Conservation (phyloP, 2,113 vertebrate genomes). For the Tragelaphus buxtoni region DNA sequence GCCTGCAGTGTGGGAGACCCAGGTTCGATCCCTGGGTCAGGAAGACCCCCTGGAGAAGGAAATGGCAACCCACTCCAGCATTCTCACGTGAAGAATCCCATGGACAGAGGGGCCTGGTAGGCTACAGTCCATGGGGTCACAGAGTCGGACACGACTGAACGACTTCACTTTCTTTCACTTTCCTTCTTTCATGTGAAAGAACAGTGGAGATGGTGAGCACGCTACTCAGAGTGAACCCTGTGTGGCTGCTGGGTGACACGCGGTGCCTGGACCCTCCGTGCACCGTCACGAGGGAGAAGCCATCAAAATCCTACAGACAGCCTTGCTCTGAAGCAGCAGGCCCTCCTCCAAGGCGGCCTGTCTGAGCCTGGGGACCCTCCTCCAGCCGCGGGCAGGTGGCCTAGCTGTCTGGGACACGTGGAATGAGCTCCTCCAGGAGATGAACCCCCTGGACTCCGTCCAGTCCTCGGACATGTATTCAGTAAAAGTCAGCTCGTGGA, state of each 20-base stretch:
- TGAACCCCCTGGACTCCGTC: rapidly evolving
- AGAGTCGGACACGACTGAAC: background rate
- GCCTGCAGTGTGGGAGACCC: no score
- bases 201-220: rapidly evolving
- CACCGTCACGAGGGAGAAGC: background rate
- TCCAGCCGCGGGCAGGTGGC: rapidly evolving
- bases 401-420: rapidly evolving
- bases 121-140: background rate
- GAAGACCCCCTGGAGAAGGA: background rate
- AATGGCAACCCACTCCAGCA: background rate
- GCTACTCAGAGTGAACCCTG: no score
- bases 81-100: background rate
- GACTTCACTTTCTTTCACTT: background rate
- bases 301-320: background rate
- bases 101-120: background rate
- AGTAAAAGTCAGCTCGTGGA: background rate
- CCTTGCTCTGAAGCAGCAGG: background rate
- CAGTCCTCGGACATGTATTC: background rate
- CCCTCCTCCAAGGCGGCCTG: rapidly evolving
- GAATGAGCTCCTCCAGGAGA: background rate
- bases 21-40: no score
- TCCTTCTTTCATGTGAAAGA: background rate
- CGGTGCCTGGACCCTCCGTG: rapidly evolving
- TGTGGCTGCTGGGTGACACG: background rate
- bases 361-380: rapidly evolving